These are phyloP conservation scores for Ruditapes philippinarum DNA, from an alignment of 1,140 invertebrate genomes.

Conservation along the genomic window DNA sequence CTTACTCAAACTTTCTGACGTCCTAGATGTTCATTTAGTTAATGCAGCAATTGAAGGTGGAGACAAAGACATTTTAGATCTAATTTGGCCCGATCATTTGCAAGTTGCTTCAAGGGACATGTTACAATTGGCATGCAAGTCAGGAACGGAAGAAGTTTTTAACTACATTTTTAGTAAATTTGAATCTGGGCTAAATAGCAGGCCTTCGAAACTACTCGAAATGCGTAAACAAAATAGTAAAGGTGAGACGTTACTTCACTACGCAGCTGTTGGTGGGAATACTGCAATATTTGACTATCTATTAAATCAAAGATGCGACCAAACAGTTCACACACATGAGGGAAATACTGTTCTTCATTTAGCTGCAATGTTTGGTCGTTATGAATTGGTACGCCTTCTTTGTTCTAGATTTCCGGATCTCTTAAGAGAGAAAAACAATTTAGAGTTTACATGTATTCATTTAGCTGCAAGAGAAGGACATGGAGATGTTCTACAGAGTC, in stretches of 20 bases:
- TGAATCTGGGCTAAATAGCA: not conserved
- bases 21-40: not conserved
- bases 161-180: not conserved
- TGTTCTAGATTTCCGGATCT: not conserved
- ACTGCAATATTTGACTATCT: constrained; percentile 14
- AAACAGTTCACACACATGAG: not conserved
- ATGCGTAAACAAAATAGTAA: not conserved
- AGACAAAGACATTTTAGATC: not conserved
- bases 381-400: constrained; percentile 14
- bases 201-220: not conserved
- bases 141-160: not conserved
- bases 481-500: constrained; percentile 3
- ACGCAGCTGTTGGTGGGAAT: not conserved
- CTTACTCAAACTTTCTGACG: not conserved
- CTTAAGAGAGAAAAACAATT: not conserved
- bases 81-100: not conserved
- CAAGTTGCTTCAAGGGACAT: not conserved
- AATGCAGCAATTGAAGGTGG: constrained; percentile 7
- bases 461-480: constrained; percentile 57
- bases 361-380: constrained; percentile 24
- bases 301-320: not conserved
- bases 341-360: constrained; percentile 30
- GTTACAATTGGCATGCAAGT: not conserved
- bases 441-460: constrained; percentile 18
- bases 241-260: constrained; percentile 39